Evolutionary conservation across 2,797 vertebrate species (phyloP), one percentile per base, ranked within the genome.

Genomic region (Clamator glandarius): DNA sequence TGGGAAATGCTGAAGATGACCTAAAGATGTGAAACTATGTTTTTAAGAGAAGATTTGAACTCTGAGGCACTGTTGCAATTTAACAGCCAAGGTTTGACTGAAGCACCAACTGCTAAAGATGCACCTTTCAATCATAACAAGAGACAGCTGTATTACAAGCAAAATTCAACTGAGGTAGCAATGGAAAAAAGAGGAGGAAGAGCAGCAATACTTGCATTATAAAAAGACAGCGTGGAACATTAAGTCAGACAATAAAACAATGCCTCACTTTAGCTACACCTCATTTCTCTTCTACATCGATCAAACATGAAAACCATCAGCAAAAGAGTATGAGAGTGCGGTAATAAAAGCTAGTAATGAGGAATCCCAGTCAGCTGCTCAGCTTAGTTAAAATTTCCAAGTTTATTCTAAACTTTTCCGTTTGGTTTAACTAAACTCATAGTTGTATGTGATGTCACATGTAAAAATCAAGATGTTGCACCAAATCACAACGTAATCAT

Each of bases 391-490:
- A 89, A 77, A 44, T 33, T 78, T 41, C 3, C 13, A 70, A 70
- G 41, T 76, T 59, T 13, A 69, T 0, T 0, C 0, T 12, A 33
- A 76, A 69, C 18, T 36, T 35, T 46, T 55, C 36, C 24, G 57
- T 72, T 36, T 41, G 52, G 13, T 70, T 82, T 58, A 84, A 69
- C 29, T 63, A 62, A 51, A 74, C 52, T 63, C 55, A 77, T 41
- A 73, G 63, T 2, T 14, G 50, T 23, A 77, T 1, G 3, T 12
- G 19, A 69, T 8, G 20, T 39, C 20, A 33, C 15, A 21, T 52
- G 77, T 55, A 74, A 76, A 68, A 69, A 44, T 4, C 57, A 57
- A 44, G 29, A n/a, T 26, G 5, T 41, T 75, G 63, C 42, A 70
- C 21, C 66, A 84, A 91, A 64, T 24, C 61, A 42, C 50, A 73